Evolutionary conservation across 2,888 invertebrate genomes (phyloP), one percentile per base, ranked within the genome.

Genomic region (Chrysomela aeneicollis): DNA sequence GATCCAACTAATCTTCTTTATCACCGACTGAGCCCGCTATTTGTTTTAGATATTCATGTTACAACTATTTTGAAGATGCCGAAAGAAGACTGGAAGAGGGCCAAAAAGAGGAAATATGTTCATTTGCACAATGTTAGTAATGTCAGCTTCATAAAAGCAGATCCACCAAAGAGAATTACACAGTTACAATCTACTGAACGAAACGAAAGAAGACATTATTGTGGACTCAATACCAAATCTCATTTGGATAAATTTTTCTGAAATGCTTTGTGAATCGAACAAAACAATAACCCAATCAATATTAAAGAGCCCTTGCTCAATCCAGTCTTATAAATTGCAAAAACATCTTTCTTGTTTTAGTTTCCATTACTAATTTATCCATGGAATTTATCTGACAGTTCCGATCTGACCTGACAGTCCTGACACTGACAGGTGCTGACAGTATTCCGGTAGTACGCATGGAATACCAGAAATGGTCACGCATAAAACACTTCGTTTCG

Each of bases 191-290:
- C 46, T 12, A 15, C 21, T 8, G 26, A 57, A 17, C 42, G 46
- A 26, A 17, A 57, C 15, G 47, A 47, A 26, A 42, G 57, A 9
- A 17, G 57, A 17, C 57, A 57, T 10, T 57, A 26, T n/a, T 57
- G 57, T 26, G 57, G 46, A 8, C 46, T 57, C 5, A 57, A 47
- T 46, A 57, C 57, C 17, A 57, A 57, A 26, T 57, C 57, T 18
- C 57, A 57, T 10, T 57, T 57, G 47, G 57, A 57, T 46, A 57
- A 57, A 9, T 57, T 46, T 46, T 57, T 57, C 42, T 57, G 46
- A 57, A 42, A 42, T 15, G 42, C 8, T 15, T 1, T 42, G 15
- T 15, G 2, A 9, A 9, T 35, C 2, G 1, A 10, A n/a, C n/a
- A n/a, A n/a, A n/a, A n/a, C n/a, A 35, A 10, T 35, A 35, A 9